Base-by-base conservation (phyloP, 2,797 vertebrate genomes). In the Sebastes steindachneri region DNA sequence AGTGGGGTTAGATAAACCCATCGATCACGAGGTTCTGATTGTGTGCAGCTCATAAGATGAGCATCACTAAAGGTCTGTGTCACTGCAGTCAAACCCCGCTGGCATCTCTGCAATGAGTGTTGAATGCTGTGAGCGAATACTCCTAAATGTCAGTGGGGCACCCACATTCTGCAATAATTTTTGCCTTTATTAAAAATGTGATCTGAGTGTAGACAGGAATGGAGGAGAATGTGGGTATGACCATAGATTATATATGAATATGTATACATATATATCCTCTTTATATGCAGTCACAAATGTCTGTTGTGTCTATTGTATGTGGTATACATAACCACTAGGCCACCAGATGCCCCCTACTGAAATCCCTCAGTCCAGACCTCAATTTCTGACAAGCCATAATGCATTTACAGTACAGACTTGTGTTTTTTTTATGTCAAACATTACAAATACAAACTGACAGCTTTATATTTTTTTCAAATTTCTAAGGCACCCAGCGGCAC, bases 381-480 rank as follows among this genome's bases (percentile, higher is more conserved):
- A 5, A 17, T 57, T 19, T 14, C 5, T 37, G 14, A 53, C 9
- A 29, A 57, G 11, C 41, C 28, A 55, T 12, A 70, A 9, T 7
- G 15, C 59, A 64, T 75, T 82, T 75, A 45, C 15, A 69, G 26
- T 26, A 21, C 23, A 70, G 14, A 66, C 68, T 60, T 78, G 9
- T 29, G 11, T 62, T 51, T 75, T 70, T 68, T 68, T 23, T 4
- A 45, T 68, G 26, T 81, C 48, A 81, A 73, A 79, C 25, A 70
- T 57, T 62, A 65, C 12, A 17, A 77, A 82, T 45, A 59, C 7
- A 85, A 73, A 64, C 21, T 55, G 53, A 79, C 71, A 80, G 48
- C n/a, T 62, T 65, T 51, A 21, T 31, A 59, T 58, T 68, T 77
- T 72, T 62, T 14, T 41, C 37, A 41, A 41, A 41, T 41, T 80